Conservation (phyloP, 2,113 vertebrate genomes). For the Cepphus grylle region DNA sequence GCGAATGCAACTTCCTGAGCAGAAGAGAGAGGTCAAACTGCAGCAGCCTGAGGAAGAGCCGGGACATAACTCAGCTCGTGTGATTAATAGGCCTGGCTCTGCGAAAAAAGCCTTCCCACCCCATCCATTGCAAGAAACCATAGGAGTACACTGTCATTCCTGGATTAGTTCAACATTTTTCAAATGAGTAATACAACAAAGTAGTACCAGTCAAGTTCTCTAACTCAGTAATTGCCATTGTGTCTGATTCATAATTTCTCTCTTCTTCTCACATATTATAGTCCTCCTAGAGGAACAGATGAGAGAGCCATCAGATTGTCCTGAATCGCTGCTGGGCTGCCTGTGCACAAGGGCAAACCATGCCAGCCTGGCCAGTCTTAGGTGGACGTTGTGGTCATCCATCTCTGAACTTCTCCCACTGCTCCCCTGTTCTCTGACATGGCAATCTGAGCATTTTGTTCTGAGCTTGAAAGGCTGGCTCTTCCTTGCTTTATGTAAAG, state of each 20-base stretch:
- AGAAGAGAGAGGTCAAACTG: background rate
- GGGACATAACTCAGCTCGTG: background rate
- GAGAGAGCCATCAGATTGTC: background rate
- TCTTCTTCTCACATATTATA: background rate
- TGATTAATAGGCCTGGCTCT: background rate
- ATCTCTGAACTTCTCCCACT: background rate
- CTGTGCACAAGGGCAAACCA: background rate
- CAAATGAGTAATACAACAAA: background rate
- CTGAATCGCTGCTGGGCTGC: background rate
- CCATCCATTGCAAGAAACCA: background rate
- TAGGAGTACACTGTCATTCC: background rate
- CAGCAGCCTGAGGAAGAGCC: background rate
- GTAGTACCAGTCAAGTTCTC: background rate
- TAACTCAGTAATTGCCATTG: background rate
- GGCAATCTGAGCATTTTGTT: background rate
- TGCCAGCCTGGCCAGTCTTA: background rate
- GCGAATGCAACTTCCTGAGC: background rate
- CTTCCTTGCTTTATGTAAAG: background rate
- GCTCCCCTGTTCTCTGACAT: background rate
- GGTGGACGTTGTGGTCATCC: background rate
- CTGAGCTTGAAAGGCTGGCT: background rate
- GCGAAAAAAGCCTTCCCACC: accelerated
- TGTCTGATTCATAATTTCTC: background rate
- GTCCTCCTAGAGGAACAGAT: background rate
- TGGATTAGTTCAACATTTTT: background rate